Evolutionary conservation across 2,797 vertebrate species (phyloP).

Genomic region (Catostomus latipinnis): DNA sequence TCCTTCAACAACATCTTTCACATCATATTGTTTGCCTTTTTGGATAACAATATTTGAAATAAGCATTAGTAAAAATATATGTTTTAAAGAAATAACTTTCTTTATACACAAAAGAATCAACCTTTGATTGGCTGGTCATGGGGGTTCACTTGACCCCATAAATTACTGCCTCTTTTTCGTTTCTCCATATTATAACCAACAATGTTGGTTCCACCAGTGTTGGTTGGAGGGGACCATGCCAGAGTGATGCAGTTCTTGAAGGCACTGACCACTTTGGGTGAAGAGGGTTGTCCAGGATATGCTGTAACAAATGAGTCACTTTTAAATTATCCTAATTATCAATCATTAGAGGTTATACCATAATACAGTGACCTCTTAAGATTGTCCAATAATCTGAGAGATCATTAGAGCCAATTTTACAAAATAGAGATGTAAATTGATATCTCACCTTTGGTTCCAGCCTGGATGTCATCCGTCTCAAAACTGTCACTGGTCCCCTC

Average conservation of each 20-base stretch:
- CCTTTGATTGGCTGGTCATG: slow-evolving; percentile 75
- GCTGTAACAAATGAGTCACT: slow-evolving; percentile 66
- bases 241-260: slow-evolving; percentile 82
- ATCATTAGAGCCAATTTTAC: neutral
- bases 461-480: slow-evolving; percentile 85
- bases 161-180: slow-evolving; percentile 83
- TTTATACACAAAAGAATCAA: slow-evolving; percentile 48
- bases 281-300: slow-evolving; percentile 80
- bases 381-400: neutral
- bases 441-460: slow-evolving; percentile 83
- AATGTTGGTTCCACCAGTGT: slow-evolving; percentile 79
- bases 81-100: too few relatives aligned
- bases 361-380: slow-evolving; percentile 1
- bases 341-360: neutral
- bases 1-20: slow-evolving; percentile 81
- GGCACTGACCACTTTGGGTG: slow-evolving; percentile 79
- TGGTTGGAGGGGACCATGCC: slow-evolving; percentile 80
- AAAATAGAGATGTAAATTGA: neutral
- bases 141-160: slow-evolving; percentile 81
- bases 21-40: slow-evolving; percentile 77
- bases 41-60: neutral
- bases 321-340: neutral
- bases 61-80: neutral
- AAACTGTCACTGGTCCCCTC: slow-evolving; percentile 82
- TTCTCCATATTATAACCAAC: slow-evolving; percentile 87